These are phyloP conservation scores for Dorcus hopei DNA, from an alignment of 2,888 invertebrate genomes.

Conservation along the genomic window DNA sequence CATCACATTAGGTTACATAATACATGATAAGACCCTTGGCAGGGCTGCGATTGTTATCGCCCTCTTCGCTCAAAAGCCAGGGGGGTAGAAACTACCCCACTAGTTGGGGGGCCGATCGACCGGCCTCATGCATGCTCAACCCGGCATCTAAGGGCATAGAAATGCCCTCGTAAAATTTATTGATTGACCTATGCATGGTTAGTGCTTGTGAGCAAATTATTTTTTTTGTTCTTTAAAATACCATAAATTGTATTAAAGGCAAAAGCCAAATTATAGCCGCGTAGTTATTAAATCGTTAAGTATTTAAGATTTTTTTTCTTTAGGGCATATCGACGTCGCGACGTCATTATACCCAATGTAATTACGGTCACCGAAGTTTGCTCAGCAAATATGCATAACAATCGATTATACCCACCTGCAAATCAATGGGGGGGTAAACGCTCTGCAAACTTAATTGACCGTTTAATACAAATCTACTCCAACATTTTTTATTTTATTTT, in stretches of 20 bases:
- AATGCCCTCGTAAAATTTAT: conserved; percentile 44
- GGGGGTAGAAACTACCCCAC: conserved; percentile 26
- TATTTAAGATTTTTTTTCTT: conserved; percentile 5
- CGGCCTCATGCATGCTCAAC: conserved; percentile 41
- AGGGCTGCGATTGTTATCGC: conserved; percentile 43
- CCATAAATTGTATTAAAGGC: conserved; percentile 9
- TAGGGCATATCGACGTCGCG: conserved; percentile 9
- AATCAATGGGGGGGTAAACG: conserved; percentile 19
- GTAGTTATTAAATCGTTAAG: neutral
- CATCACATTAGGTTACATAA: conserved; percentile 43
- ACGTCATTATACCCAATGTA: conserved; percentile 12
- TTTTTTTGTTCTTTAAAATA: conserved; percentile 20
- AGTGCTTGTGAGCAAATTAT: conserved; percentile 33
- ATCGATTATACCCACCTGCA: conserved; percentile 16
- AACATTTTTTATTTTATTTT: neutral
- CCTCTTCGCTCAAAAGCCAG: conserved; percentile 41
- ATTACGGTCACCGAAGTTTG: conserved; percentile 11
- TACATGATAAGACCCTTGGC: conserved; percentile 42
- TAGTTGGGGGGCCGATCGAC: conserved; percentile 34
- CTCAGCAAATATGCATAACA: conserved; percentile 20
- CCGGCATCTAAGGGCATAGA: conserved; percentile 40
- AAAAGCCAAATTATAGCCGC: conserved; percentile 4
- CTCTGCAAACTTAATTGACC: conserved; percentile 16
- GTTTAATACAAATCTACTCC: conserved; percentile 1
- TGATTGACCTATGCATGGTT: conserved; percentile 43